Evolutionary conservation across 1,140 invertebrate species (phyloP), one percentile per base, ranked within the genome.

Genomic region (Lordiphosa clarofinis): DNA sequence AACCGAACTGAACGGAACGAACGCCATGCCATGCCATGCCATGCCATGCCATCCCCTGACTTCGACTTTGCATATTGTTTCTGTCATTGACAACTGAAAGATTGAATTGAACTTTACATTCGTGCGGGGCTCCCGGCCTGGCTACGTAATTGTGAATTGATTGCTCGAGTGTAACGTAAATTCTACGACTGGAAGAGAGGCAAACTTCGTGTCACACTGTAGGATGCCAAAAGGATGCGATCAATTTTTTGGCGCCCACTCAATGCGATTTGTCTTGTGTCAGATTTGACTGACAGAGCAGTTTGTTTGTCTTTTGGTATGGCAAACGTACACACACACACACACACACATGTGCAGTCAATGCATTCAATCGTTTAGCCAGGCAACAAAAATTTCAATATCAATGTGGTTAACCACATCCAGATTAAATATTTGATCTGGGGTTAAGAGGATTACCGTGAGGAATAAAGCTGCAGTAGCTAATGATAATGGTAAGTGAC

Each of bases 261-360:
- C 74, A 62, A 61, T 73, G 60, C 78, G 79, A 84, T 84, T 84
- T 84, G 78, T 84, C 78, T 84, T 63, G 55, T 84, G 78, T 84
- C 78, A 84, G 78, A 84, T 84, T 84, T 84, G 78, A 84, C 47
- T 84, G 78, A 84, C 78, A 84, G 73, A 63, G 65, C 78, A 72
- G 73, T 84, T 84, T 84, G 69, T 84, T 82, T 84, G 65, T 72
- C 81, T 54, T 64, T 56, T 68, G 54, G 54, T 54, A 36, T 28
- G 15, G 7, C 10, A 6, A 13, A 61, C 19, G 11, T n/a, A 56
- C 24, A 24, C 24, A 36, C 12, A 13, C 44, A 49, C 15, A 12
- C 10, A 36, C n/a, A n/a, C n/a, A n/a, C n/a, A n/a, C n/a, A 36
- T 15, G 50, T 31, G 46, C 21, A 56, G 9, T 19, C 31, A 40